Conservation (phyloP, 2,888 invertebrate genomes). For the Cylindroiulus punctatus region DNA sequence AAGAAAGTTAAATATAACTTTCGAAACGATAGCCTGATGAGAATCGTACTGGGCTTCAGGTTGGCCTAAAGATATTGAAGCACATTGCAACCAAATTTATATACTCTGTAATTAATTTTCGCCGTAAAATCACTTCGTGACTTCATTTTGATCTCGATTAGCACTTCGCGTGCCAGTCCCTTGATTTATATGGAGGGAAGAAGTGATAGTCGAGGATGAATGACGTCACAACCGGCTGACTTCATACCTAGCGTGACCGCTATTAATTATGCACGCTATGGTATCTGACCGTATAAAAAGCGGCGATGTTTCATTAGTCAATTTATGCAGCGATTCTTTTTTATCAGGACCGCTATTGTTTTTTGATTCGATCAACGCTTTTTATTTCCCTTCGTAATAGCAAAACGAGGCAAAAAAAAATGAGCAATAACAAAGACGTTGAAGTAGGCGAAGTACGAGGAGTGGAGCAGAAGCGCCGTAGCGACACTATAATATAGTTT, state of each 20-base stretch:
- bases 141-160: neutral
- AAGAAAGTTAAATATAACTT: too few relatives aligned
- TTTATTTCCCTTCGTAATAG: neutral
- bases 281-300: neutral
- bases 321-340: neutral
- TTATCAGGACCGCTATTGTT: neutral
- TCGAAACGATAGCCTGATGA: too few relatives aligned
- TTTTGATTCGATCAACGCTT: constrained; percentile 27
- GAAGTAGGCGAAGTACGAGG: neutral
- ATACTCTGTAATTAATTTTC: neutral
- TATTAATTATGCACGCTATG: neutral
- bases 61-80: too few relatives aligned
- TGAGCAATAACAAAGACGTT: neutral
- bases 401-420: constrained; percentile 3
- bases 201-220: neutral
- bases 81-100: too few relatives aligned
- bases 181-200: neutral
- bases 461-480: neutral
- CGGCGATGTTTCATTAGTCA: neutral
- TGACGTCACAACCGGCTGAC: constrained; percentile 3
- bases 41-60: too few relatives aligned
- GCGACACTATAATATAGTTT: neutral
- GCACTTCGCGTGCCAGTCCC: neutral
- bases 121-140: neutral
- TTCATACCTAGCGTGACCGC: neutral